These are phyloP conservation scores for Fistularia commersonii DNA, from an alignment of 2,797 vertebrate genomes.

Conservation along the genomic window DNA sequence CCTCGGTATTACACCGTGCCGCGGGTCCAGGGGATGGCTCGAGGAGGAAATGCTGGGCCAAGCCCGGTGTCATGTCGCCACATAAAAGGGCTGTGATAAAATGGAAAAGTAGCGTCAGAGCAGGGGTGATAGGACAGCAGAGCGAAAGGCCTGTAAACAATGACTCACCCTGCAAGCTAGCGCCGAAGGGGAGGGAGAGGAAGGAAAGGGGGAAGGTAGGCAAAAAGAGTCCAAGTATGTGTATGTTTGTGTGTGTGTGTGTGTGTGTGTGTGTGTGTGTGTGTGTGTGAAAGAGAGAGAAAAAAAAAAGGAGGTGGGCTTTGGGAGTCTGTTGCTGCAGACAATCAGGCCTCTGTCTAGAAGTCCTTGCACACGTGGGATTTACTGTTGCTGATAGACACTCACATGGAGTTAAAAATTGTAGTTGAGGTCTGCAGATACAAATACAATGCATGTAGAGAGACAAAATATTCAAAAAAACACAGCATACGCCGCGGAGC, in stretches of 20 bases:
- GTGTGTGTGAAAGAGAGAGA: too few relatives aligned
- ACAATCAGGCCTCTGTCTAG: slow-evolving; percentile 86
- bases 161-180: slow-evolving; percentile 69
- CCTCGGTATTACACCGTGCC: too few relatives aligned
- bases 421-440: slow-evolving; percentile 15
- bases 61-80: slow-evolving; percentile 49
- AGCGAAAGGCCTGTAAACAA: slow-evolving; percentile 75
- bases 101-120: slow-evolving; percentile 69
- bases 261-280: too few relatives aligned
- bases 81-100: slow-evolving; percentile 60
- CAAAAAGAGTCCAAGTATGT: slow-evolving; percentile 54
- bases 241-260: too few relatives aligned
- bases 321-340: slow-evolving; percentile 59
- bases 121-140: slow-evolving; percentile 59
- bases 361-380: slow-evolving; percentile 62
- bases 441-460: too few relatives aligned
- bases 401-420: slow-evolving; percentile 18
- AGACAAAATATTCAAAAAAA: too few relatives aligned
- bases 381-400: slow-evolving; percentile 32
- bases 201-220: slow-evolving; percentile 53
- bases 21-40: slow-evolving; percentile 15
- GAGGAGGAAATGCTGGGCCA: slow-evolving; percentile 47
- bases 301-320: slow-evolving; percentile 8
- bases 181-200: slow-evolving; percentile 46
- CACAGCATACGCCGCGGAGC: too few relatives aligned